Conservation (phyloP, 2,113 vertebrate species). For the Actinemys pallida region DNA sequence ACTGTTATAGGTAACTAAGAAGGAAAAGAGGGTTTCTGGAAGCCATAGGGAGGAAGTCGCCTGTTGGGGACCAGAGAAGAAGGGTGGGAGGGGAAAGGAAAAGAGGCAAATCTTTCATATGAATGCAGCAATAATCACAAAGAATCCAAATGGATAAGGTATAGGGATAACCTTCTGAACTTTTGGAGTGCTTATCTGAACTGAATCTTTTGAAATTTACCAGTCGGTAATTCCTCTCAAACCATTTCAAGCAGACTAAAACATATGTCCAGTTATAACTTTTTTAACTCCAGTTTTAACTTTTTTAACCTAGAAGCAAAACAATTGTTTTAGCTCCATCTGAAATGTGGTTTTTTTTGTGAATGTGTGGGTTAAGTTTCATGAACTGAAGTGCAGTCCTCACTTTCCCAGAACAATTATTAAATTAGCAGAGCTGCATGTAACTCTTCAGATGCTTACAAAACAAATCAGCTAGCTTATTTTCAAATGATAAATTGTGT, state of each 20-base stretch:
- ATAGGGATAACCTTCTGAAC: conserved; percentile 40
- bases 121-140: fast-evolving
- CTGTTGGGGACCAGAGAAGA: conserved; percentile 31
- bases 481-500: conserved; percentile 22
- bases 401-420: conserved; percentile 60
- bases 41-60: neutral
- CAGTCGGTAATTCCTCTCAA: conserved; percentile 40
- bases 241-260: neutral
- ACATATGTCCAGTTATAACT: conserved; percentile 15
- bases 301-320: neutral
- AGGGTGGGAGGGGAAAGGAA: conserved; percentile 10
- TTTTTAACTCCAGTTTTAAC: neutral
- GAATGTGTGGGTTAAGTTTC: conserved; percentile 70
- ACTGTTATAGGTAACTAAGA: conserved; percentile 8
- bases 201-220: conserved; percentile 1
- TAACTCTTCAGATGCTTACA: conserved; percentile 34
- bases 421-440: conserved; percentile 60
- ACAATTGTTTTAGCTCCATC: conserved; percentile 56
- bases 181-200: neutral
- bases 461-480: conserved; percentile 9
- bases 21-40: neutral
- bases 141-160: neutral
- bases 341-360: conserved; percentile 42
- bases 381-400: conserved; percentile 37
- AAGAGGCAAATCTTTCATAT: neutral